Evolutionary conservation across 2,113 vertebrate genomes (phyloP).

Genomic region (Atrichornis clamosus): DNA sequence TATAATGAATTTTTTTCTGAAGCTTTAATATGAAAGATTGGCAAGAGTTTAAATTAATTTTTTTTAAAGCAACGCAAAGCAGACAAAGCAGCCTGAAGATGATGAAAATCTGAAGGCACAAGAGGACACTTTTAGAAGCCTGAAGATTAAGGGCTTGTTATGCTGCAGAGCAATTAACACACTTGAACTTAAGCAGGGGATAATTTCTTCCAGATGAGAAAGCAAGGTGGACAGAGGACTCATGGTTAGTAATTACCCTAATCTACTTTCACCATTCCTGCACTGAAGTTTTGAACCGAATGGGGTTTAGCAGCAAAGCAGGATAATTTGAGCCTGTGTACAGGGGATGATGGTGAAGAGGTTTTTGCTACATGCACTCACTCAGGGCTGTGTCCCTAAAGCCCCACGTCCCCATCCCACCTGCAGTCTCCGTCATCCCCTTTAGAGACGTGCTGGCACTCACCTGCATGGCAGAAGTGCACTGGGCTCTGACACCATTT

Average conservation of each 20-base stretch:
- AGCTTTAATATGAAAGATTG: not conserved
- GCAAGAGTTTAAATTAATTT: not conserved
- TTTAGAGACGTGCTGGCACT: not conserved
- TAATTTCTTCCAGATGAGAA: conserved; percentile 57
- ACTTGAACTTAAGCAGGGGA: conserved; percentile 44
- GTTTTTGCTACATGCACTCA: not conserved
- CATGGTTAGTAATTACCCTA: conserved; percentile 59
- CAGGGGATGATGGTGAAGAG: not conserved
- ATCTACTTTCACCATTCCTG: conserved; percentile 24
- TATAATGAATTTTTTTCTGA: not conserved
- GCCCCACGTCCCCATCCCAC: not conserved
- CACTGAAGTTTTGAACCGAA: not conserved
- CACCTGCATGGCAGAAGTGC: rapidly evolving
- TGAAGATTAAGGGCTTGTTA: conserved; percentile 46
- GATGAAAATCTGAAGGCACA: not conserved
- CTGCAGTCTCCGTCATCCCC: not conserved
- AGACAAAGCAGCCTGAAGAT: not conserved
- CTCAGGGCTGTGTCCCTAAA: not conserved
- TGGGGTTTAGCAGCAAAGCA: conserved; percentile 28
- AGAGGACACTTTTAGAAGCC: conserved; percentile 26
- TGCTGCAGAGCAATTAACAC: conserved; percentile 31
- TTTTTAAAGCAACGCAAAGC: not conserved
- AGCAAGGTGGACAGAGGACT: conserved; percentile 49
- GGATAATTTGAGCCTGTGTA: not conserved
- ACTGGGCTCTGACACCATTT: not conserved